Evolutionary conservation across 2,888 invertebrate genomes (phyloP).

Genomic region (Lathronympha strigana): DNA sequence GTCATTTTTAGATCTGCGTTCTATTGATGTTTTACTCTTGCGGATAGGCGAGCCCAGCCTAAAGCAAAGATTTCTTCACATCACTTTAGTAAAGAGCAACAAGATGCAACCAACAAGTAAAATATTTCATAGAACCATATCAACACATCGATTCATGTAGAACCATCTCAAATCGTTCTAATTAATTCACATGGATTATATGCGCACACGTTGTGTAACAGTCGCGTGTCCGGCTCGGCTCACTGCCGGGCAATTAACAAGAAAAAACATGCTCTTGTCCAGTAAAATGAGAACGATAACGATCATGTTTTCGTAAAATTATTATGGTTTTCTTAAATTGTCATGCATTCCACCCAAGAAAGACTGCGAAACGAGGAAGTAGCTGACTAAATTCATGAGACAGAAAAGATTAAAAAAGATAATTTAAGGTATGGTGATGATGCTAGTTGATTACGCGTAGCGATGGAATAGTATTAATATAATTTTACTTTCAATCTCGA

Average conservation of each 20-base stretch:
- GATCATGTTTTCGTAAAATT: background rate
- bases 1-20: background rate
- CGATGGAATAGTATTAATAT: too few species aligned
- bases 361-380: background rate
- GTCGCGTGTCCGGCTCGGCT: constrained; percentile 25
- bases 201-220: constrained; percentile 16
- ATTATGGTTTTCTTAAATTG: constrained; percentile 5
- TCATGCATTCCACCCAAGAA: constrained; percentile 2
- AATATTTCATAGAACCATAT: background rate
- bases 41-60: background rate
- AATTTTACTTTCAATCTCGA: too few species aligned
- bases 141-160: background rate
- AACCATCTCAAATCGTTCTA: constrained; percentile 4
- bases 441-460: too few species aligned
- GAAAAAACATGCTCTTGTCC: background rate
- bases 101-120: background rate
- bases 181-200: constrained; percentile 20
- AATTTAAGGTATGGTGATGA: too few species aligned
- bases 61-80: background rate
- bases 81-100: background rate
- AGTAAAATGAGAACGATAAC: background rate
- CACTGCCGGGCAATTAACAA: background rate
- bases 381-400: background rate
- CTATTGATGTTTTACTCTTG: background rate
- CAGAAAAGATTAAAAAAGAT: background rate